phyloP scores from a whole-genome alignment of 1,140 invertebrate genomes.

The Drosophila nikananu region DNA sequence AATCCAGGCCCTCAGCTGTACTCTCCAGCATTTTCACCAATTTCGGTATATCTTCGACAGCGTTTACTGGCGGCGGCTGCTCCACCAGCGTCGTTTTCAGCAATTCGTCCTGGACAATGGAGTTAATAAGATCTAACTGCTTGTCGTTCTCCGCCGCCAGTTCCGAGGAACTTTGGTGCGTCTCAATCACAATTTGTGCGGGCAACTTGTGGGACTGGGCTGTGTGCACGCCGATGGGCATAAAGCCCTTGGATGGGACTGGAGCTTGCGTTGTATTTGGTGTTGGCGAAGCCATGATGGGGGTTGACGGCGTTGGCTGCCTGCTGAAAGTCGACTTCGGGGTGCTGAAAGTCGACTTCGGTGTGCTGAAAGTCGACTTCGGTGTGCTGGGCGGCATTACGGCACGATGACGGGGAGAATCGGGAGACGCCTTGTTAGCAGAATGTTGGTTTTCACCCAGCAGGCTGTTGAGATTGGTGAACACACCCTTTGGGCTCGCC shows the following conservation, averaged over 20 bases:
- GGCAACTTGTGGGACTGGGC: conserved; percentile 82
- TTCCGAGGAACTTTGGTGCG: conserved; percentile 79
- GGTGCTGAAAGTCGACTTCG: conserved; percentile 43
- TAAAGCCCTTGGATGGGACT: conserved; percentile 66
- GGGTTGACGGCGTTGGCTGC: conserved; percentile 1
- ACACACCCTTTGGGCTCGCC: conserved; percentile 77
- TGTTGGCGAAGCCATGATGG: not conserved
- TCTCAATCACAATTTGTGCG: conserved; percentile 78
- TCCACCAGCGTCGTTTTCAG: conserved; percentile 63
- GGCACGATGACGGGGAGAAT: conserved; percentile 25
- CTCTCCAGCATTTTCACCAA: conserved; percentile 84
- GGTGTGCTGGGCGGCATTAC: conserved; percentile 50
- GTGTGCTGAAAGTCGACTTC: conserved; percentile 46
- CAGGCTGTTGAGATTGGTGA: conserved; percentile 76
- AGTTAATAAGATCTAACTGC: conserved; percentile 84
- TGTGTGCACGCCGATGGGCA: conserved; percentile 73
- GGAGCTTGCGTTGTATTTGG: not conserved
- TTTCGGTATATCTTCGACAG: conserved; percentile 80
- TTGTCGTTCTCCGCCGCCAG: conserved; percentile 80
- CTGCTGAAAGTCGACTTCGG: conserved; percentile 40
- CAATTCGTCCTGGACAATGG: conserved; percentile 70
- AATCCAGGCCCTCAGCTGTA: conserved; percentile 61
- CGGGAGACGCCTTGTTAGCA: conserved; percentile 24
- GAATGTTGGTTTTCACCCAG: conserved; percentile 44
- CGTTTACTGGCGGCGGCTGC: conserved; percentile 43